phyloP scores from a whole-genome alignment of 1,140 invertebrate species.

The Pteromalus puparum region DNA sequence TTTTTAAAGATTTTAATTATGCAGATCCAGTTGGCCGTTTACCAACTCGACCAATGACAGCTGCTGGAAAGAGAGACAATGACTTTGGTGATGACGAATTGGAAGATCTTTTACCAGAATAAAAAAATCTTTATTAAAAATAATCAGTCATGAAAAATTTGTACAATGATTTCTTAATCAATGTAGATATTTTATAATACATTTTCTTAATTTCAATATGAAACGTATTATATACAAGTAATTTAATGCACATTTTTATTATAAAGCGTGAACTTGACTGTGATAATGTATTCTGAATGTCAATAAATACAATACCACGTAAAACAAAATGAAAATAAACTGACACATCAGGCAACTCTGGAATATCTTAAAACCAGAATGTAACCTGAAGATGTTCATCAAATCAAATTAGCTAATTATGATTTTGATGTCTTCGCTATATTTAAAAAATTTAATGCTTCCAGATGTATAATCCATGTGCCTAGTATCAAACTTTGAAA shows the following conservation, averaged over 20 bases:
- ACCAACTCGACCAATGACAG: conserved; percentile 86
- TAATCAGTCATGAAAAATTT: not conserved
- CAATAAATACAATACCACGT: not conserved
- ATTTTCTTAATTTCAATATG: not conserved
- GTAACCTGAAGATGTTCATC: no score
- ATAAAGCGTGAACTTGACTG: not conserved
- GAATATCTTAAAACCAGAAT: no score
- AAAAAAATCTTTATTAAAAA: conserved; percentile 53
- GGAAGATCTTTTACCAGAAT: conserved; percentile 88
- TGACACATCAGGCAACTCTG: not conserved
- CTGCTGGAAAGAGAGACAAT: conserved; percentile 81
- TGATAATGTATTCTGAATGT: not conserved
- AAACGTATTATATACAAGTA: not conserved
- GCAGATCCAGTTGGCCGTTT: conserved; percentile 85
- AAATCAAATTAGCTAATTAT: no score
- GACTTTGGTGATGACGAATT: conserved; percentile 89
- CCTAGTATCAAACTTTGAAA: no score
- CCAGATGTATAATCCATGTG: no score
- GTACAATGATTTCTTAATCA: conserved; percentile 7
- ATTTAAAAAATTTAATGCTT: no score
- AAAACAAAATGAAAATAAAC: conserved; percentile 1
- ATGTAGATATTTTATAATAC: not conserved
- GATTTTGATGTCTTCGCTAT: no score
- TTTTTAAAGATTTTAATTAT: conserved; percentile 80
- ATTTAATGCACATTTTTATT: conserved; percentile 3